phyloP scores from a whole-genome alignment of 2,113 vertebrate genomes.

The Centrocercus urophasianus region DNA sequence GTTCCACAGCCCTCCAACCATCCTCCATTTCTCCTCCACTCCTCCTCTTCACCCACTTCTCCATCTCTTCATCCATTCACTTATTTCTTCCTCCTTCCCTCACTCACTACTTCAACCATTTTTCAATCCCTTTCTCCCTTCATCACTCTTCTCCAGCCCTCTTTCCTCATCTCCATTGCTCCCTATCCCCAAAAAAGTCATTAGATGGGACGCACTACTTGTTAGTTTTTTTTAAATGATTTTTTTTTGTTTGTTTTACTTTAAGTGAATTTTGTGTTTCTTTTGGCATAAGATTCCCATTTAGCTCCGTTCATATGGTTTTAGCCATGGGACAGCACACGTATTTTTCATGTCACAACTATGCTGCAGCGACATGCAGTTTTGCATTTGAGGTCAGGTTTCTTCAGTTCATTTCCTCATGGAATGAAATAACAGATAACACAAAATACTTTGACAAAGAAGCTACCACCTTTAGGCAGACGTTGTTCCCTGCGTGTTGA shows the following conservation, averaged over 20 bases:
- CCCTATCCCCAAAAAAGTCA: background rate
- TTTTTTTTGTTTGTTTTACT: background rate
- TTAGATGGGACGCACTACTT: background rate
- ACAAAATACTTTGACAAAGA: background rate
- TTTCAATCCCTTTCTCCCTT: no score
- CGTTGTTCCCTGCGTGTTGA: background rate
- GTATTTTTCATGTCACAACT: background rate
- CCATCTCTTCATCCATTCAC: no score
- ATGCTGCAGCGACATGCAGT: background rate
- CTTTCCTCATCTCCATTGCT: no score
- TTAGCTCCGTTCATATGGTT: background rate
- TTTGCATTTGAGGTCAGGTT: background rate
- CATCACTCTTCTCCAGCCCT: no score
- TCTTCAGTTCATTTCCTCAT: background rate
- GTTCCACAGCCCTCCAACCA: no score
- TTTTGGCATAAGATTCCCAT: background rate
- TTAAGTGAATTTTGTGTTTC: background rate
- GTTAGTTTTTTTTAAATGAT: background rate
- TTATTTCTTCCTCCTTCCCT: no score
- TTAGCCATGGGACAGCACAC: background rate
- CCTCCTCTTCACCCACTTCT: no score
- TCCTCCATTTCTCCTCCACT: no score
- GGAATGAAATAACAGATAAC: background rate
- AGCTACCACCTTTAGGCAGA: background rate
- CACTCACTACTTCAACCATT: no score